phyloP scores from a whole-genome alignment of 2,888 invertebrate species.

The Oligia strigilis region DNA sequence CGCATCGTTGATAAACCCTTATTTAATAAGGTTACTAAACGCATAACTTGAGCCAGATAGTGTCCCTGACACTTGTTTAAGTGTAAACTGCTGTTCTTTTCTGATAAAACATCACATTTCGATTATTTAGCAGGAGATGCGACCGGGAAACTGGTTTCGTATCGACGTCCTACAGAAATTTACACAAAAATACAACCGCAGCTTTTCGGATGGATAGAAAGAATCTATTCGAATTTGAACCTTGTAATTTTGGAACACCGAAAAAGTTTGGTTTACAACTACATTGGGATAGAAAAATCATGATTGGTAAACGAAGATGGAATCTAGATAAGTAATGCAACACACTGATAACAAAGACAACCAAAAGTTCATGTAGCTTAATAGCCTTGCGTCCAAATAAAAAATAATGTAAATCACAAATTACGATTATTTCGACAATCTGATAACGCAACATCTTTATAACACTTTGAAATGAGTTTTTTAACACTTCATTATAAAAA shows the following conservation, averaged over 20 bases:
- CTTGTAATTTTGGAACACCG: constrained; percentile 28
- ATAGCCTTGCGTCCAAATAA: constrained; percentile 45
- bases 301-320: constrained; percentile 47
- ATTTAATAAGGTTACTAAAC: constrained; percentile 87
- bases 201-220: constrained; percentile 35
- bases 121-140: constrained; percentile 84
- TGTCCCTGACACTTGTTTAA: constrained; percentile 87
- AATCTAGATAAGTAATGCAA: constrained; percentile 50
- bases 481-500: constrained; percentile 63
- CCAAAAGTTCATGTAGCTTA: constrained; percentile 64
- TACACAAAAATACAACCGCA: constrained; percentile 61
- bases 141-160: constrained; percentile 74
- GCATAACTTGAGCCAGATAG: constrained; percentile 83
- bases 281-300: constrained; percentile 5
- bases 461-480: constrained; percentile 60
- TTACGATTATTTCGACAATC: constrained; percentile 64
- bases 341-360: constrained; percentile 61
- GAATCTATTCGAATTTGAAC: constrained; percentile 41
- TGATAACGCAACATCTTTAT: constrained; percentile 58
- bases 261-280: not conserved
- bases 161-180: constrained; percentile 75
- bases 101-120: constrained; percentile 88
- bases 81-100: constrained; percentile 89
- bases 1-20: constrained; percentile 82
- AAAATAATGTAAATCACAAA: constrained; percentile 61